phyloP scores from a whole-genome alignment of 2,888 invertebrate genomes.

The Lapara coniferarum region DNA sequence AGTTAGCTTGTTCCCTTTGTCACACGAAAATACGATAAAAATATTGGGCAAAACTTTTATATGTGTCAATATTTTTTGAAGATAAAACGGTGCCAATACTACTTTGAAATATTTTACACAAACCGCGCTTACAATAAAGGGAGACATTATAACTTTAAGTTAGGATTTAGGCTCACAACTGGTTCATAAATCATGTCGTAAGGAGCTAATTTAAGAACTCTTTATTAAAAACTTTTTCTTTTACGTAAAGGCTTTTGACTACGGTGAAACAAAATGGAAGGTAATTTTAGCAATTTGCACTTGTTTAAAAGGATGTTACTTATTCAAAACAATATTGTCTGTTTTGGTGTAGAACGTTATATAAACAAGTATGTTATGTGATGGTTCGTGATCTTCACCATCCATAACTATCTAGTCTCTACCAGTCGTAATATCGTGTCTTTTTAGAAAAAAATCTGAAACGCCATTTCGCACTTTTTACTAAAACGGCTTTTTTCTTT shows the following conservation, averaged over 20 bases:
- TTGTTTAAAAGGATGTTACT: too few relatives aligned
- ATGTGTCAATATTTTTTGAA: conserved; percentile 11
- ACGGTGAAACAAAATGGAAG: neutral
- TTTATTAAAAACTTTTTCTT: conserved; percentile 10
- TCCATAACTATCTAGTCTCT: too few relatives aligned
- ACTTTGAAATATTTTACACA: neutral
- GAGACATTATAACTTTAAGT: neutral
- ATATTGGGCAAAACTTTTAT: conserved; percentile 12
- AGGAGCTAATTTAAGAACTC: conserved; percentile 16
- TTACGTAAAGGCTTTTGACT: neutral
- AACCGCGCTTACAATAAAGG: neutral
- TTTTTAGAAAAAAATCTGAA: too few relatives aligned
- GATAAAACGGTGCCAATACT: conserved; percentile 16
- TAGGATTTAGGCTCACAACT: neutral
- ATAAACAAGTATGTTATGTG: too few relatives aligned
- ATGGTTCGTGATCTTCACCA: too few relatives aligned
- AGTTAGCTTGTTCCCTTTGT: neutral
- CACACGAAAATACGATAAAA: conserved; percentile 13
- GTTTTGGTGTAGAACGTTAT: too few relatives aligned
- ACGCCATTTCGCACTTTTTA: too few relatives aligned
- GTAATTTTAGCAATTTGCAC: neutral
- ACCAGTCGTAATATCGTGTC: too few relatives aligned
- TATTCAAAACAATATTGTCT: too few relatives aligned
- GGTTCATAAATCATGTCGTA: conserved; percentile 8
- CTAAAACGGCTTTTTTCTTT: too few relatives aligned